Base-by-base conservation (phyloP, 2,797 vertebrate species). In the Chelmon rostratus region DNA sequence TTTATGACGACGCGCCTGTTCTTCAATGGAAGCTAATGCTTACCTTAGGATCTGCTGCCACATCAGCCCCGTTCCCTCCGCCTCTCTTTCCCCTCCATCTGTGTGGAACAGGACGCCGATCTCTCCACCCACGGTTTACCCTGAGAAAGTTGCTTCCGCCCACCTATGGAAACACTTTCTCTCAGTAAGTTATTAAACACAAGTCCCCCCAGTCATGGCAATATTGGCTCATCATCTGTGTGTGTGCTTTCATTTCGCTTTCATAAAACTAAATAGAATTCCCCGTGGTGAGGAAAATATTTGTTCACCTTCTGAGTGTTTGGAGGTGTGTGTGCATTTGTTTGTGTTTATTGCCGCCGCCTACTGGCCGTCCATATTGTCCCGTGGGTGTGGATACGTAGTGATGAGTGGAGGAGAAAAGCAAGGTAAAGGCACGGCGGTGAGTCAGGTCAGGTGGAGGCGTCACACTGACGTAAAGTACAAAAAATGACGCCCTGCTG, bases 101-200 rank as follows among this genome's bases (percentile, higher is more conserved):
- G 23, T 81, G 46, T 19, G 42, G 33, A 82, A 28, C 63, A 70
- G 76, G 77, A 86, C 70, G 54, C 40, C 1, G 54, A 80, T 86
- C 50, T 67, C 68, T 84, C 81, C 85, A 66, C 84, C 85, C 87
- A 89, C 82, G 53, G 65, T 73, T 90, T 84, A 68, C 78, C 81
- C 65, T 31, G 71, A 84, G 65, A 86, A 86, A 90, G 79, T 82
- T 90, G 56, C 76, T 80, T 84, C 79, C 76, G 3, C 81, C 82
- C 82, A 88, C 86, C 76, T 53, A 69, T 33, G 56, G 56, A 82
- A 85, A 81, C 76, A 74, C 38, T 79, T 76, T 84, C 67, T 66
- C 68, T 88, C 66, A 72, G 64, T 75, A 66, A 78, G 82, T 87
- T 90, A 92, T 89, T 91, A 87, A 89, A 89, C 58, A 82, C 74